Conservation (phyloP, 1,140 invertebrate species). For the Temnothorax longispinosus region DNA sequence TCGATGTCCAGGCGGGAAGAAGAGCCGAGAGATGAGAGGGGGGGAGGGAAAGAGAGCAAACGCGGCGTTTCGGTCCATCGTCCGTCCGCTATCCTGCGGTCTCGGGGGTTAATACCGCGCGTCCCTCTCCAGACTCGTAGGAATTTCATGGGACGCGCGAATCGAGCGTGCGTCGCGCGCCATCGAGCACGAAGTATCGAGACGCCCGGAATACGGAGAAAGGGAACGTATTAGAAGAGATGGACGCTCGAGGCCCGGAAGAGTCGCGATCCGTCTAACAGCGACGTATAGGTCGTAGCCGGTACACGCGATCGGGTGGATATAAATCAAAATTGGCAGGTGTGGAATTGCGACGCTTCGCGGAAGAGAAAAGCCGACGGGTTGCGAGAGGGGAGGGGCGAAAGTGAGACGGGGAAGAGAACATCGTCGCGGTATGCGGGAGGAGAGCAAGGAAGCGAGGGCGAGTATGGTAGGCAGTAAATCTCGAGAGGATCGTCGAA, state of each 20-base stretch:
- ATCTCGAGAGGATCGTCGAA: slow-evolving; percentile 64
- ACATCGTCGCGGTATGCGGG: slow-evolving; percentile 8
- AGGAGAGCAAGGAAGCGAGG: slow-evolving; percentile 35
- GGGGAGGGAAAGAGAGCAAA: neutral
- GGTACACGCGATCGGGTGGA: slow-evolving; percentile 41
- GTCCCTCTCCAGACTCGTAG: neutral
- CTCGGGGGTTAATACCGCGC: slow-evolving; percentile 37
- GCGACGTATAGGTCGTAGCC: slow-evolving; percentile 42
- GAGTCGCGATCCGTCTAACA: slow-evolving; percentile 56
- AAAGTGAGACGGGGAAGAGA: neutral
- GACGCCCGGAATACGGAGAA: neutral
- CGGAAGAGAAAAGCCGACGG: slow-evolving; percentile 11
- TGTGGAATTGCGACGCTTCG: slow-evolving; percentile 73
- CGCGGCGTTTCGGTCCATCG: slow-evolving; percentile 5
- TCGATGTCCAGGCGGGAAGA: neutral
- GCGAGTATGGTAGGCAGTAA: slow-evolving; percentile 61
- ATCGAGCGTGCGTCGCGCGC: slow-evolving; percentile 26
- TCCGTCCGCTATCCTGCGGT: neutral
- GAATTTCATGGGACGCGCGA: slow-evolving; percentile 53
- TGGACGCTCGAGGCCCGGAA: slow-evolving; percentile 50
- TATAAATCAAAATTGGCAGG: slow-evolving; percentile 78
- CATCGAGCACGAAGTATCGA: slow-evolving; percentile 52
- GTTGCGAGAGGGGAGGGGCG: neutral
- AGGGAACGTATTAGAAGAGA: slow-evolving; percentile 50
- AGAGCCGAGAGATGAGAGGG: neutral